Conservation (phyloP, 2,888 invertebrate species). For the Chydorus sphaericus region DNA sequence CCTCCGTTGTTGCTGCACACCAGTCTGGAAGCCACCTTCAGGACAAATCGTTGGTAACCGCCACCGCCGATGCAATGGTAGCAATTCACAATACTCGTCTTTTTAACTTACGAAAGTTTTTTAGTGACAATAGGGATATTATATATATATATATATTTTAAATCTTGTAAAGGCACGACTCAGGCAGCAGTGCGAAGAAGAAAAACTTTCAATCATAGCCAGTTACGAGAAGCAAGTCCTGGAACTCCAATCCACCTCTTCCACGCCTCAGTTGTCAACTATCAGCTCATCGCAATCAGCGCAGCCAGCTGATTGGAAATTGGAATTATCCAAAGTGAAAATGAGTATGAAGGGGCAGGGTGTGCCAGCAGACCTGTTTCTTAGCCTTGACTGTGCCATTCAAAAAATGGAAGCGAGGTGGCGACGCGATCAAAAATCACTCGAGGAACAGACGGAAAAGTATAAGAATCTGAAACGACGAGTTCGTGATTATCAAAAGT, state of each 20-base stretch:
- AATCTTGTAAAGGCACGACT: neutral
- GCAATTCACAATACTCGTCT: neutral
- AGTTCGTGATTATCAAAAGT: constrained; percentile 11
- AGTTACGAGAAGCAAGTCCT: constrained; percentile 4
- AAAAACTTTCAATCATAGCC: constrained; percentile 1
- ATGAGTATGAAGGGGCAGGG: neutral
- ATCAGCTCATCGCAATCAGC: neutral
- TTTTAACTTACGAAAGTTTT: neutral
- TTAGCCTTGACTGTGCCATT: neutral
- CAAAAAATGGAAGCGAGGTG: constrained; percentile 2
- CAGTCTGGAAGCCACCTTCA: neutral
- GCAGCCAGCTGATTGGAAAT: neutral
- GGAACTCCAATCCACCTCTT: constrained; percentile 1
- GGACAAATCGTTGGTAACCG: neutral
- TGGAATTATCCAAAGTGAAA: neutral
- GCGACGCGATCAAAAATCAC: neutral
- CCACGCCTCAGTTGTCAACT: neutral
- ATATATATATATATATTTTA: neutral
- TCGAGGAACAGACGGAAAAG: constrained; percentile 3
- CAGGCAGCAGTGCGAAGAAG: constrained; percentile 8
- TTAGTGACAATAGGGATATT: neutral
- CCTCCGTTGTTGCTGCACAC: neutral
- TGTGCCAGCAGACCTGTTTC: neutral
- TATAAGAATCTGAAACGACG: constrained; percentile 8
- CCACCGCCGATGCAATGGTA: constrained; percentile 10